Conservation (phyloP, 2,797 vertebrate genomes). For the Hydrolagus colliei region DNA sequence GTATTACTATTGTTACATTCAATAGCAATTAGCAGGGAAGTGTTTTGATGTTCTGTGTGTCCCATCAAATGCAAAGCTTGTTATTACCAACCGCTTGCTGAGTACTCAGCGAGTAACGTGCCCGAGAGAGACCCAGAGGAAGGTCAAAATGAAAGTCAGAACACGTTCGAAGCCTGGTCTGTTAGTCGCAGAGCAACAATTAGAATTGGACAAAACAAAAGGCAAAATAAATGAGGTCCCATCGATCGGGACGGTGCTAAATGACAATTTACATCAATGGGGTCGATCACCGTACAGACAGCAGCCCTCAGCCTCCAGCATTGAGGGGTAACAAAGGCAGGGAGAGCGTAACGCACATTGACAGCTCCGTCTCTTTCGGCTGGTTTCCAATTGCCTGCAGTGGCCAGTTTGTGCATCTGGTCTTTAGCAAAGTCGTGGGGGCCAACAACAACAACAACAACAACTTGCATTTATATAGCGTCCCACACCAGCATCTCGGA, state of each 20-base stretch:
- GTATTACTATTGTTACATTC: no score
- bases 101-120: no score
- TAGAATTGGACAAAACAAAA: background rate
- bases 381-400: background rate
- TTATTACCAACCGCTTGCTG: no score
- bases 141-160: slow-evolving; percentile 23
- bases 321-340: background rate
- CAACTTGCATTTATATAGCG: background rate
- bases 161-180: background rate
- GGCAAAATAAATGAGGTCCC: slow-evolving; percentile 24
- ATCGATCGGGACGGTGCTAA: slow-evolving; percentile 25
- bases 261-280: slow-evolving; percentile 31
- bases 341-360: background rate
- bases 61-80: no score
- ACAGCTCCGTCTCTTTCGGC: slow-evolving; percentile 14
- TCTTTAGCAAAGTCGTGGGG: background rate
- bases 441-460: background rate
- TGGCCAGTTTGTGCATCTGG: background rate
- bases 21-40: no score
- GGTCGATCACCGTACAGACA: slow-evolving; percentile 5
- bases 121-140: background rate
- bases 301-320: background rate
- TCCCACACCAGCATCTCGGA: background rate
- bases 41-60: no score
- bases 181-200: background rate